Evolutionary conservation across 2,888 invertebrate species (phyloP), one percentile per base, ranked within the genome.

Genomic region (Helleia helle): DNA sequence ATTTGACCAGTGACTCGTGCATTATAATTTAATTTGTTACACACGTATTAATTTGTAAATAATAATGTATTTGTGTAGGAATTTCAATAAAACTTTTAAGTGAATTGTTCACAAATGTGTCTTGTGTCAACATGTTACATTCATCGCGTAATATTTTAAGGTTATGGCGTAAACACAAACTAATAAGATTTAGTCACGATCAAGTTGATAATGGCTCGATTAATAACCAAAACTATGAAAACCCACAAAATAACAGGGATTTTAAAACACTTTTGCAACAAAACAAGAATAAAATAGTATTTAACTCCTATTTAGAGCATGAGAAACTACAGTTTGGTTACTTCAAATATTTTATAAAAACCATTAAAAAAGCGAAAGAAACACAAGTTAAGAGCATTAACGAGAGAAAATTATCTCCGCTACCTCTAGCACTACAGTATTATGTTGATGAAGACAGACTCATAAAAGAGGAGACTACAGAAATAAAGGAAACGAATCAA

Each of bases 401-500:
- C 8, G 59, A 66, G 30, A 70, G 56, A 39, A 58, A 54, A 29
- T 61, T 73, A 24, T 68, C 83, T 12, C 85, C 87, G 0, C 55
- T 87, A 36, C 89, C 90, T 0, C 37, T 88, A 2, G 62, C 86
- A 0, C 58, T 90, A 44, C 83, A 87, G 54, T 88, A 87, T 64
- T 65, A 76, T 28, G 65, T 74, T 0, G 67, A 75, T 14, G 61
- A 74, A 48, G 70, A 76, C 9, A 59, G 58, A 34, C 50, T 72
- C 30, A 50, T 73, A 12, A 48, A 61, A 29, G 58, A 70, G 13
- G 60, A 67, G 13, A 45, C 31, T 28, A 42, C 52, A 7, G 54
- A 64, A 41, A 24, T 18, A 18, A 18, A 53, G 9, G 52, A 60
- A 39, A 52, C 57, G 1, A 54, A 66, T 7, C 59, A 60, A 43